Evolutionary conservation across 2,888 invertebrate species (phyloP).

Genomic region (Latrodectus hesperus): DNA sequence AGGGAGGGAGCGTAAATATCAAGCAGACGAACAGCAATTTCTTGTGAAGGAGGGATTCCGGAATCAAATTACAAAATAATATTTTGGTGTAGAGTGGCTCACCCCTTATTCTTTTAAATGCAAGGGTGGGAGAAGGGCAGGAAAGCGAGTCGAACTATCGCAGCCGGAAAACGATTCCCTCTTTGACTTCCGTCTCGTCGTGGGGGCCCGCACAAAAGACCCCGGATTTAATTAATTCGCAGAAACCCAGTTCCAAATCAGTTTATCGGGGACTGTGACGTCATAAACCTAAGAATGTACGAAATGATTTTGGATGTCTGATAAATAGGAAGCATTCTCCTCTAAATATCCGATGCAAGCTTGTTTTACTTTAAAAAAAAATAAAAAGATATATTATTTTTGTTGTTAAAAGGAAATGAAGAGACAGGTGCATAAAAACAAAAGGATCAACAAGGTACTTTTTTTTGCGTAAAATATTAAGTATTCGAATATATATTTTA

Average conservation of each 20-base stretch:
- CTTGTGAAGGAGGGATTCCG: conserved; percentile 4
- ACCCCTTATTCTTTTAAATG: conserved; percentile 34
- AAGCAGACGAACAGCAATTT: neutral
- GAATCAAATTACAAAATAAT: conserved; percentile 55
- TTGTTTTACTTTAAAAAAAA: too few species aligned
- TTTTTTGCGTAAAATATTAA: too few species aligned
- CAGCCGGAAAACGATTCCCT: conserved; percentile 64
- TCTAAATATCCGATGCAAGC: neutral
- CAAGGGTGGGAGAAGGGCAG: conserved; percentile 2
- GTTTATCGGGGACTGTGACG: conserved; percentile 58
- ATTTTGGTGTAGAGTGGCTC: conserved; percentile 39
- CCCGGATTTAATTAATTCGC: conserved; percentile 65
- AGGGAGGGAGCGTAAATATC: neutral
- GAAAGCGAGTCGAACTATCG: conserved; percentile 31
- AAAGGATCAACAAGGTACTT: too few species aligned
- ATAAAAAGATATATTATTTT: too few species aligned
- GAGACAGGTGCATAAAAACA: too few species aligned
- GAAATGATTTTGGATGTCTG: conserved; percentile 57
- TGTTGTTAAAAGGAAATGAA: too few species aligned
- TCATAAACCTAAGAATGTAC: conserved; percentile 26
- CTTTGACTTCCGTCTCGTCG: conserved; percentile 46
- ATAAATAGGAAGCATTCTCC: conserved; percentile 39
- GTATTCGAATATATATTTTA: too few species aligned
- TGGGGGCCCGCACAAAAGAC: conserved; percentile 38
- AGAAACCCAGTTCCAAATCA: conserved; percentile 59